phyloP scores from a whole-genome alignment of 2,797 vertebrate species.

The Megaceryle alcyon region DNA sequence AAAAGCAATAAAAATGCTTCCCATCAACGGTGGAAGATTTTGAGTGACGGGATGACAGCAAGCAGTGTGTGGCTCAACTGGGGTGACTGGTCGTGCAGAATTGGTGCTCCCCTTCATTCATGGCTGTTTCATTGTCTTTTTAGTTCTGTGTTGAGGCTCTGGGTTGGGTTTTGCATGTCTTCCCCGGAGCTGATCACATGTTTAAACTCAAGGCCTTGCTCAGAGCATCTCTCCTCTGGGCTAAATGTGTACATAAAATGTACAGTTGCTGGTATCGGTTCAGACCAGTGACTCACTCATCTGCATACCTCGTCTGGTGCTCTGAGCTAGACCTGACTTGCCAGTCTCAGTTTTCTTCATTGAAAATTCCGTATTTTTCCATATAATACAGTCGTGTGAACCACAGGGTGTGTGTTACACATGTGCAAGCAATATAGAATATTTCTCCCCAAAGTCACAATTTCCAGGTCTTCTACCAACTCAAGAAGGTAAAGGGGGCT shows the following conservation, averaged over 20 bases:
- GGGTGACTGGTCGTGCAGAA: rapidly evolving
- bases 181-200: background rate
- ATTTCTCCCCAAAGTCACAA: background rate
- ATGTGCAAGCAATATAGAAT: background rate
- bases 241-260: background rate
- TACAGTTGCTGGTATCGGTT: background rate
- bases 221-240: background rate
- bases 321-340: background rate
- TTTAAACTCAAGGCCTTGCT: background rate
- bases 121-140: background rate
- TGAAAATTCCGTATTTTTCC: background rate
- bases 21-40: background rate
- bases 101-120: background rate
- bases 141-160: background rate
- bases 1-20: background rate
- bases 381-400: background rate
- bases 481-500: background rate
- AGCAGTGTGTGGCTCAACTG: rapidly evolving
- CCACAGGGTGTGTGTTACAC: background rate
- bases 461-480: background rate
- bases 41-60: background rate
- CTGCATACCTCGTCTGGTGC: background rate
- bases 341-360: background rate
- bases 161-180: background rate
- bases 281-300: background rate